phyloP scores from a whole-genome alignment of 2,888 invertebrate genomes.

The Epistrophe grossulariae region DNA sequence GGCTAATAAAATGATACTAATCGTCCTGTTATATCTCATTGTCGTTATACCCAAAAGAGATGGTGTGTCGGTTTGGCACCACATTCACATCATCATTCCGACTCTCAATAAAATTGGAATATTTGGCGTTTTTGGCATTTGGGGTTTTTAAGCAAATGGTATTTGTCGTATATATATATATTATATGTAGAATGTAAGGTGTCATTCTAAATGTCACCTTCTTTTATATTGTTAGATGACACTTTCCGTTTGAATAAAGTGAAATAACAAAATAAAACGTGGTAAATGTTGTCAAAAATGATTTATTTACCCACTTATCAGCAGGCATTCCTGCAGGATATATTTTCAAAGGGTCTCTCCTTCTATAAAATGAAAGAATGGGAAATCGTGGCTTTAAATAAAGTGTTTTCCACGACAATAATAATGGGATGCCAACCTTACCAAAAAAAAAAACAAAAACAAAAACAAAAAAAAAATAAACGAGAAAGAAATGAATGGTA shows the following conservation, averaged over 20 bases:
- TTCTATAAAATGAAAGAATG: neutral
- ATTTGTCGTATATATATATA: constrained; percentile 12
- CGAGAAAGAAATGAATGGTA: neutral
- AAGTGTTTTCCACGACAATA: constrained; percentile 18
- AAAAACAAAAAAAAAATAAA: too few relatives aligned
- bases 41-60: neutral
- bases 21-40: constrained; percentile 29
- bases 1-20: constrained; percentile 36
- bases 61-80: neutral
- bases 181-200: constrained; percentile 10
- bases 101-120: constrained; percentile 46
- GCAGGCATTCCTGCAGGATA: constrained; percentile 36
- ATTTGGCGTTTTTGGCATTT: neutral
- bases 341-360: neutral
- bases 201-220: constrained; percentile 35
- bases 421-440: constrained; percentile 6
- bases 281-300: constrained; percentile 43
- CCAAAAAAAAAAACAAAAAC: neutral
- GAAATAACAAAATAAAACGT: constrained; percentile 21
- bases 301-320: constrained; percentile 42
- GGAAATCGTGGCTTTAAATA: constrained; percentile 28
- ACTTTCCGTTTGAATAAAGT: constrained; percentile 35
- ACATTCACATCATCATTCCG: neutral
- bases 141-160: constrained; percentile 11
- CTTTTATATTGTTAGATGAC: constrained; percentile 25